Evolutionary conservation across 2,113 vertebrate genomes (phyloP), one percentile per base, ranked within the genome.

Genomic region (Pao palembangensis): DNA sequence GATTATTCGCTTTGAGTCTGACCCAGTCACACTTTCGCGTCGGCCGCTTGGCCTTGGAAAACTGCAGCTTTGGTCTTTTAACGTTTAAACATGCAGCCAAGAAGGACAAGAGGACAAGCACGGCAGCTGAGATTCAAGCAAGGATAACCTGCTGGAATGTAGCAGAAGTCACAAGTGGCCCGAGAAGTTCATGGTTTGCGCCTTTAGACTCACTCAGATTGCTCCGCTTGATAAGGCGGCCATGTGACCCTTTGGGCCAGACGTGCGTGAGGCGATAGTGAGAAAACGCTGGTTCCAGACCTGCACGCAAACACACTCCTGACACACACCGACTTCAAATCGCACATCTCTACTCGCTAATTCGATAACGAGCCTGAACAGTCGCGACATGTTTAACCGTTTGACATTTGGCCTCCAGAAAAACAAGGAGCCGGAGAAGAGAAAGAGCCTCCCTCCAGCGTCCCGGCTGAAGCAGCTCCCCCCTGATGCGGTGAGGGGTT

Each of bases 371-470:
- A 83, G 80, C 69, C 70, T 20, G 17, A 85, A 82, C 80, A 58
- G 64, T 79, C 19, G 43, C 77, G 74, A 82, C 87, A 87, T 87
- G 84, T 81, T 86, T 84, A 69, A 86, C 74, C 84, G 81, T 87
- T 87, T 88, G 85, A 88, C 85, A 83, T 82, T 85, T 88, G 79
- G 73, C 85, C 82, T 61, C 8, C 0, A 12, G 50, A 55, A 57
- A 72, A 71, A 47, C 69, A 64, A 28, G 17, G 20, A 51, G 5
- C 25, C 4, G 17, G 47, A 41, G 51, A 55, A 51, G 21, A 43
- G 63, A 55, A 62, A 10, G 15, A 70, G 46, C 25, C 68, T 69
- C 63, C 65, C 55, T 28, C 55, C 55, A 31, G 68, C 41, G n/a
- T 62, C 48, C 60, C n/a, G 56, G 64, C 53, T 23, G 21, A 23